Evolutionary conservation across 2,888 invertebrate species (phyloP), one percentile per base, ranked within the genome.

Genomic region (Drosophila falleni): DNA sequence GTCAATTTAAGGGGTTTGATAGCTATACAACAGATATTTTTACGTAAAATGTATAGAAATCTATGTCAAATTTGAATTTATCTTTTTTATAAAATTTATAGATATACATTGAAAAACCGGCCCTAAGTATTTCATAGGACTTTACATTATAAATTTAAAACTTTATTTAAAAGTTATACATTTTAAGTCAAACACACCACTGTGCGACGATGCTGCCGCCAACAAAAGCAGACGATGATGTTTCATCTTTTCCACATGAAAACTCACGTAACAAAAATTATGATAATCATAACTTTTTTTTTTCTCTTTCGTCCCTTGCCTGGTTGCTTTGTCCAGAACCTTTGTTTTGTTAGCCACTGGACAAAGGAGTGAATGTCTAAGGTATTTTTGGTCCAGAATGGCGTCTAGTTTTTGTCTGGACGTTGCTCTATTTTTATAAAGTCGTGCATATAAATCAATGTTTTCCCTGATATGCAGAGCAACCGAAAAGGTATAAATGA

Each of bases 201-300:
- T 33, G 49, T 50, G 33, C 49, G 4, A 13, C 49, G 33, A 13
- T 16, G 19, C 13, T 33, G 74, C 64, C 56, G 60, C 54, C 55
- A 56, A 42, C 69, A 42, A 53, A 41, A 66, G 83, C 63, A 85
- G 80, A 78, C 85, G 89, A 89, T 89, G 88, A 89, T 89, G 88
- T 89, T 89, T 89, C 90, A 89, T 89, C 88, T 89, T 89, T 89
- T 90, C 88, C 90, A 89, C 89, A 90, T 89, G 89, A 89, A 90
- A 89, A 89, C 90, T 89, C 90, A 89, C 89, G 89, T 89, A 89
- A 89, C 90, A 82, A 90, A 91, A 90, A 89, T 91, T 91, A 90
- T 91, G 90, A 91, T 91, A 87, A 91, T 91, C 91, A 91, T 91
- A 89, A 87, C 81, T 78, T 88, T 89, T 79, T 81, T 75, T 67